Evolutionary conservation across 2,888 invertebrate genomes (phyloP).

Genomic region (Dexiosoma caninum): DNA sequence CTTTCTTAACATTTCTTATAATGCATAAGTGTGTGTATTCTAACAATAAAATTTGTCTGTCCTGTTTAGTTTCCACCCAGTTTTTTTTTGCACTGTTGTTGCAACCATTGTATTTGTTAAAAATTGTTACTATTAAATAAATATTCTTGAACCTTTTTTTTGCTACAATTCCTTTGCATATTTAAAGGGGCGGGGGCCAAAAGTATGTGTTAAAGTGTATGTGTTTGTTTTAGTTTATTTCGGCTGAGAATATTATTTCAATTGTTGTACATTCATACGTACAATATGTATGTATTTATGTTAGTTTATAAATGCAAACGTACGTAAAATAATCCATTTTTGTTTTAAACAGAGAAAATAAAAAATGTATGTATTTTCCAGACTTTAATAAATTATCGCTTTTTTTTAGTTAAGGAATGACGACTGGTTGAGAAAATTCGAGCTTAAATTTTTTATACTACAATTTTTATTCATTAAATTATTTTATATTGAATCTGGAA

Average conservation of each 20-base stretch:
- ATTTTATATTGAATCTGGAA: constrained; percentile 23
- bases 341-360: background rate
- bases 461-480: constrained; percentile 27
- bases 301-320: background rate
- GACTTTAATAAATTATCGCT: constrained; percentile 72
- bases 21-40: background rate
- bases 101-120: constrained; percentile 35
- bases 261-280: constrained; percentile 33
- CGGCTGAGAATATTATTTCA: constrained; percentile 38
- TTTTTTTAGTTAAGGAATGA: constrained; percentile 47
- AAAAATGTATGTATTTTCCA: constrained; percentile 59
- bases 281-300: too few relatives aligned
- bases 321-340: background rate
- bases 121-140: constrained; percentile 46
- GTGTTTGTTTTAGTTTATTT: constrained; percentile 26
- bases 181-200: constrained; percentile 13
- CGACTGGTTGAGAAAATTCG: constrained; percentile 33
- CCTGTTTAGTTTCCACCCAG: constrained; percentile 36
- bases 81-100: constrained; percentile 5
- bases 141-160: constrained; percentile 33
- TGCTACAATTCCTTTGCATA: constrained; percentile 28
- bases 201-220: background rate
- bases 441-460: constrained; percentile 34
- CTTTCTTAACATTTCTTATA: constrained; percentile 1
- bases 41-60: constrained; percentile 30